Evolutionary conservation across 2,113 vertebrate species (phyloP), one percentile per base, ranked within the genome.

Genomic region (Cynopterus brachyotis): DNA sequence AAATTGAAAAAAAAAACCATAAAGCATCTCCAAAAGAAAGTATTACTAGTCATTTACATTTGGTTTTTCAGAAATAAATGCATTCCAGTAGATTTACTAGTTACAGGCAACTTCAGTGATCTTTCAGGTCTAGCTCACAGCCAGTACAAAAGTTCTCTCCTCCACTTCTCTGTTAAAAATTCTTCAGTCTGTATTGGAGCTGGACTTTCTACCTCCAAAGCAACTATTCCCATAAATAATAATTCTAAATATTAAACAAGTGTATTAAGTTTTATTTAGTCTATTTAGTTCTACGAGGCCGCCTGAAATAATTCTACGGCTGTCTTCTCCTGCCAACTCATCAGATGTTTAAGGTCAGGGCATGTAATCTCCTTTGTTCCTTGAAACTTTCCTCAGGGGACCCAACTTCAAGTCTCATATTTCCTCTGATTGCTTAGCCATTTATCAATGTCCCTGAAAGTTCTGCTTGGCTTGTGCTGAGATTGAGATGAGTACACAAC

Each of bases 41-140:
- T 64, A 47, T 32, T 84, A 19, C 19, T n/a, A 64, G 10, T 90
- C 32, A 73, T 62, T 75, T 37, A 20, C 5, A 9, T n/a, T 89
- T 96, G 75, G 35, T 40, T 87, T 95, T 91, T 84, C 82, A 88
- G 50, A 84, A 75, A 67, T 42, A 88, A 97, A 95, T 69, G 73
- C 2, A 64, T 73, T 55, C 45, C 26, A 72, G 19, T 22, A 84
- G 83, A 42, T 92, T 72, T 62, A 47, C 62, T 50, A 45, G 5
- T 42, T 26, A 4, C 47, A 87, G 30, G 28, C 82, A 76, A 83
- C 1, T 16, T 64, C 53, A 69, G 28, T 64, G 9, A 57, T 92
- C 32, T 37, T 40, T 50, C 26, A 62, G 35, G 11, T 6, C 1
- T 5, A 66, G 37, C 22, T 53, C 72, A 30, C 6, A 50, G 32